phyloP scores from a whole-genome alignment of 2,797 vertebrate species.

The Anguilla anguilla region DNA sequence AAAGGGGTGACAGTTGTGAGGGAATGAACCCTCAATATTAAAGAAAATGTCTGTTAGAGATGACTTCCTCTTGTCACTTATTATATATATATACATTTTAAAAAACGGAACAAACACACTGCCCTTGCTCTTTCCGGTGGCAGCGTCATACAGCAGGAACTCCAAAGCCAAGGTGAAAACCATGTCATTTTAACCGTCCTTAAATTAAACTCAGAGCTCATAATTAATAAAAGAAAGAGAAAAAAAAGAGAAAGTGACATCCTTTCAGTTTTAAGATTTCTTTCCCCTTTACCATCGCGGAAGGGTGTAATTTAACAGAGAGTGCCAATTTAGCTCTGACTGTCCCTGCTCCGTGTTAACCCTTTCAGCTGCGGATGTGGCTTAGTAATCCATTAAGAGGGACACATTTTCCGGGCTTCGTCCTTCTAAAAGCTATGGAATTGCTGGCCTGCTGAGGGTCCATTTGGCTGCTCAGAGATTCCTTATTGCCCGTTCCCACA shows the following conservation, averaged over 20 bases:
- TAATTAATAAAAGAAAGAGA: slow-evolving; percentile 54
- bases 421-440: slow-evolving; percentile 72
- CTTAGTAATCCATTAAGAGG: slow-evolving; percentile 71
- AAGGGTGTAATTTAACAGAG: slow-evolving; percentile 65
- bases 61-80: slow-evolving; percentile 53
- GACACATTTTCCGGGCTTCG: slow-evolving; percentile 67
- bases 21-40: slow-evolving; percentile 72
- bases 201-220: slow-evolving; percentile 38
- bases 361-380: slow-evolving; percentile 64
- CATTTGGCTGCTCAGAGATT: slow-evolving; percentile 73
- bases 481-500: slow-evolving; percentile 71
- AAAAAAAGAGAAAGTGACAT: slow-evolving; percentile 46
- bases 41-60: slow-evolving; percentile 70
- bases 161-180: slow-evolving; percentile 12
- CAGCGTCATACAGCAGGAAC: background rate
- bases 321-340: slow-evolving; percentile 68
- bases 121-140: slow-evolving; percentile 10
- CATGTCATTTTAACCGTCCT: slow-evolving; percentile 38
- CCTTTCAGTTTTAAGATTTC: slow-evolving; percentile 48
- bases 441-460: slow-evolving; percentile 74
- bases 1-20: slow-evolving; percentile 72
- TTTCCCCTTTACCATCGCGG: slow-evolving; percentile 47
- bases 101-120: slow-evolving; percentile 63
- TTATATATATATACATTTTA: slow-evolving; percentile 20
- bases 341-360: slow-evolving; percentile 68